These are phyloP conservation scores for Stenolophus ochropezus DNA, from an alignment of 2,888 invertebrate species.

Conservation along the genomic window DNA sequence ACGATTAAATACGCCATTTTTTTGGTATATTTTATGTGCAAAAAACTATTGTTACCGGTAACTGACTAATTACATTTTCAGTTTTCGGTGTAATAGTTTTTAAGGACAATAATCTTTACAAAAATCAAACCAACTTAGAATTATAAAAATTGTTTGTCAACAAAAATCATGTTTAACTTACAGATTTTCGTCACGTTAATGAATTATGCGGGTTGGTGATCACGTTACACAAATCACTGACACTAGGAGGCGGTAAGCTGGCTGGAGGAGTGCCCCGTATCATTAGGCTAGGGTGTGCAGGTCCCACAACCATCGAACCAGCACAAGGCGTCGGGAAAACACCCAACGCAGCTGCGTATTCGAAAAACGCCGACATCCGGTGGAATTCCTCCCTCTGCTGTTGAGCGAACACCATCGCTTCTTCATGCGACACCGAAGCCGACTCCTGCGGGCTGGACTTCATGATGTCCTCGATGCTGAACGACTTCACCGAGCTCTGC, in stretches of 20 bases:
- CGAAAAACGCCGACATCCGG: conserved; percentile 67
- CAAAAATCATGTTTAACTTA: conserved; percentile 37
- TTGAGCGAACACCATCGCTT: conserved; percentile 56
- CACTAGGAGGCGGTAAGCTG: conserved; percentile 5
- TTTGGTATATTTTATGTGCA: background rate
- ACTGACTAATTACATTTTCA: conserved; percentile 17
- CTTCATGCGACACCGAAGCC: conserved; percentile 6
- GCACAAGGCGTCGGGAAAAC: conserved; percentile 36
- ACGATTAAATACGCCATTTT: conserved; percentile 6
- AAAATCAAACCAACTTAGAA: conserved; percentile 30
- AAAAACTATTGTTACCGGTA: background rate
- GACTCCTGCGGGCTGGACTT: conserved; percentile 63
- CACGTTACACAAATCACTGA: conserved; percentile 50
- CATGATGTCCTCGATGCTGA: conserved; percentile 70
- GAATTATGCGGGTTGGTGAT: conserved; percentile 21
- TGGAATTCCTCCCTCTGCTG: conserved; percentile 70
- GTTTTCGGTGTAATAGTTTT: conserved; percentile 7
- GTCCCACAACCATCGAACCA: background rate
- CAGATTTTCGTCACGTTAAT: conserved; percentile 30
- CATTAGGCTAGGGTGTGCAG: background rate
- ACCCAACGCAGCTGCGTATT: conserved; percentile 64
- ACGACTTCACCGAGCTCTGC: conserved; percentile 65
- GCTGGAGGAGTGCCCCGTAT: background rate
- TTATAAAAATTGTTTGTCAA: conserved; percentile 19
- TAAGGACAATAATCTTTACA: conserved; percentile 13